Conservation (phyloP, 2,888 invertebrate species). For the Lepidocyrtoides sp. region DNA sequence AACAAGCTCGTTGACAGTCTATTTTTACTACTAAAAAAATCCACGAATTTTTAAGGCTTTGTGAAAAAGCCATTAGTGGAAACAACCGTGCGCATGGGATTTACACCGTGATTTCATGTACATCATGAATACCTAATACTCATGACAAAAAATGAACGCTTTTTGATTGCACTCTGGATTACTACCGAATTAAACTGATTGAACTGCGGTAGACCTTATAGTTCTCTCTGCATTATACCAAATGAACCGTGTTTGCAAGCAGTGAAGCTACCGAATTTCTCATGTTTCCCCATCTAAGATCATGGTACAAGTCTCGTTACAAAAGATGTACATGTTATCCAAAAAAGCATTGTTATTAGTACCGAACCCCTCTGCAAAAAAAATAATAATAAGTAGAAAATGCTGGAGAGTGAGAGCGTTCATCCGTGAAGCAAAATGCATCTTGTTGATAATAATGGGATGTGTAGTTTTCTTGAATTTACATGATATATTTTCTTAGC, state of each 20-base stretch:
- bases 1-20: background rate
- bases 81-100: constrained; percentile 4
- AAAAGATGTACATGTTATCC: too few species aligned
- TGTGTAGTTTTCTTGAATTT: background rate
- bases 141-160: constrained; percentile 17
- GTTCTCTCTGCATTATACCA: background rate
- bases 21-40: background rate
- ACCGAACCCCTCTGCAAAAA: too few species aligned
- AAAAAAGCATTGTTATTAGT: too few species aligned
- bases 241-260: too few species aligned
- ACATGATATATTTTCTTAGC: background rate
- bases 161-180: constrained; percentile 29
- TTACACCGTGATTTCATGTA: too few species aligned
- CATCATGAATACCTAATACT: constrained; percentile 4
- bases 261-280: too few species aligned
- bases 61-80: background rate
- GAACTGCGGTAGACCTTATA: background rate
- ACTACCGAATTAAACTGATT: background rate
- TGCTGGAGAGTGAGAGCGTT: too few species aligned
- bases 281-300: too few species aligned
- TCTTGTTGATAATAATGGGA: background rate
- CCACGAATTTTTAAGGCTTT: background rate
- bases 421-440: too few species aligned
- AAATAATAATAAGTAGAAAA: too few species aligned
- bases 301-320: too few species aligned